Conservation (phyloP, 2,113 vertebrate genomes). For the Ardeotis arabs region DNA sequence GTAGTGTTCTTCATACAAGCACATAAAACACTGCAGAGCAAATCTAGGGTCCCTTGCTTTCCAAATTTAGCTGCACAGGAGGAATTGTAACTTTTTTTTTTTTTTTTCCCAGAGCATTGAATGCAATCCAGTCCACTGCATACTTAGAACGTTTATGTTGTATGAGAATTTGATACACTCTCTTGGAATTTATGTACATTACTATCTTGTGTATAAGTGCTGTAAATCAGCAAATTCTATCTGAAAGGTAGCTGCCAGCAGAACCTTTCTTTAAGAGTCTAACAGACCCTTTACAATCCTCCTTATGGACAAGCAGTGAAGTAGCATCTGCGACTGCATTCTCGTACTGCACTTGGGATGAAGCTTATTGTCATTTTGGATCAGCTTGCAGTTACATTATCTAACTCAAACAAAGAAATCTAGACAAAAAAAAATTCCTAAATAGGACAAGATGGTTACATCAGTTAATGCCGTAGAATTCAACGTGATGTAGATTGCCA, state of each 20-base stretch:
- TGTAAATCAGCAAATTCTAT: background rate
- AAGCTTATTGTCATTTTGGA: slow-evolving; percentile 1
- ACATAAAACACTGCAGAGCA: background rate
- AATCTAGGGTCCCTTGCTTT: background rate
- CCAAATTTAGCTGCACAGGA: background rate
- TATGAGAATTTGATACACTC: background rate
- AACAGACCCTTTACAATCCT: background rate
- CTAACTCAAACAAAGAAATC: slow-evolving; percentile 3
- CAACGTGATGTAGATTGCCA: background rate
- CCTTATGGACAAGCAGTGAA: background rate
- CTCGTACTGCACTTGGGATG: background rate
- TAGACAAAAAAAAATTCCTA: slow-evolving; percentile 57
- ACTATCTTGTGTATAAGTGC: background rate
- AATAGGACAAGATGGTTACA: slow-evolving; percentile 61
- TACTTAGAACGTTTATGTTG: background rate
- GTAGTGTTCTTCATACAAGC: background rate
- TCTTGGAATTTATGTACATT: background rate
- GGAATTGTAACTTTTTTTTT: background rate
- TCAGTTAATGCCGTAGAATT: slow-evolving; percentile 20
- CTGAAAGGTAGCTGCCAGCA: background rate
- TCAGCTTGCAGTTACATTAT: background rate
- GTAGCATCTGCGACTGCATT: background rate
- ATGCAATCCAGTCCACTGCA: background rate
- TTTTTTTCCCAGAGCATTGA: background rate
- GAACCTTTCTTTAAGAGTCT: background rate